A percentile compares a stretch with the other conserved stretches of the same genome.
phyloP scores from a whole-genome alignment of 2,113 vertebrate species.

The Spea multiplicata region DNA sequence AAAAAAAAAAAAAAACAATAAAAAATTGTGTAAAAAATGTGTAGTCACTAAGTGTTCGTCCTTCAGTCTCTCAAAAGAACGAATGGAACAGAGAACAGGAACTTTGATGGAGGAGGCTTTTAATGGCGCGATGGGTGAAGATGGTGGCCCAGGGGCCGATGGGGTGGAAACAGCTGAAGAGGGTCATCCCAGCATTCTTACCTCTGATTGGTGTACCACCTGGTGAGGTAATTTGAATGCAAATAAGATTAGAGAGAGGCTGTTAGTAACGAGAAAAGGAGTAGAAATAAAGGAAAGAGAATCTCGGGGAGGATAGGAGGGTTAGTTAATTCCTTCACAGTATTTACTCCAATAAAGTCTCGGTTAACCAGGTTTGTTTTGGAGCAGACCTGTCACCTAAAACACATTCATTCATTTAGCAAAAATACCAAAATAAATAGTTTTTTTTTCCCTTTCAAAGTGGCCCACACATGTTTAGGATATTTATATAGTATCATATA shows the following conservation, averaged over 20 bases:
- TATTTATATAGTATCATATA: too few relatives aligned
- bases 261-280: constrained; percentile 83
- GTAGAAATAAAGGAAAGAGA: constrained; percentile 56
- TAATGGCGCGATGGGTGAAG: constrained; percentile 29
- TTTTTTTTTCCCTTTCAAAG: too few relatives aligned
- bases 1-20: too few relatives aligned
- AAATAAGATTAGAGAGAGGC: constrained; percentile 97
- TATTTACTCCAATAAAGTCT: neutral
- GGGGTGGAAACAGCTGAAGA: constrained; percentile 63
- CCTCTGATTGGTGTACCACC: constrained; percentile 99
- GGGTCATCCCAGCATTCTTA: constrained; percentile 92
- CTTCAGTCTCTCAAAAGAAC: neutral
- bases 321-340: constrained; percentile 1
- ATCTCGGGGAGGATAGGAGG: neutral
- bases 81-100: neutral
- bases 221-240: constrained; percentile 99
- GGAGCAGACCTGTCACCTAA: too few relatives aligned
- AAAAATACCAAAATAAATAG: too few relatives aligned
- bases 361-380: neutral
- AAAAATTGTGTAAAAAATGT: too few relatives aligned
- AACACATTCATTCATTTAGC: too few relatives aligned
- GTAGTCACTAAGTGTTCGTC: neutral
- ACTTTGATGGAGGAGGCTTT: constrained; percentile 52
- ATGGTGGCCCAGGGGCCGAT: neutral
- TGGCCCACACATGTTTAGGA: too few relatives aligned